These are phyloP conservation scores for Zaprionus obscuricornis DNA, from an alignment of 2,888 invertebrate species.

Conservation along the genomic window DNA sequence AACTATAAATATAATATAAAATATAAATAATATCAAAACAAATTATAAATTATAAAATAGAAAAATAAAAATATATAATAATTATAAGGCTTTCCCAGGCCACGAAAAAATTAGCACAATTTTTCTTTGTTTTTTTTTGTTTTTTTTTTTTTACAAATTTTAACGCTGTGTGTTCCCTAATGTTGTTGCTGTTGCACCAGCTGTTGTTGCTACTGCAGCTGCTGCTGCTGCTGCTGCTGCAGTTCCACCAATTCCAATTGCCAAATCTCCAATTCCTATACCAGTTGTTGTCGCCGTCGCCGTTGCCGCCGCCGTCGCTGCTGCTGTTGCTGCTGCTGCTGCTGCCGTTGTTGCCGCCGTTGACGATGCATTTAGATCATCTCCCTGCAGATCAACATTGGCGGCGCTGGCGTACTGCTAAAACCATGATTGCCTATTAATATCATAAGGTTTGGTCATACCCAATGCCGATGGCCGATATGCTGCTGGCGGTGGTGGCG, in stretches of 20 bases:
- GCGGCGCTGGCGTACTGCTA: slow-evolving; percentile 83
- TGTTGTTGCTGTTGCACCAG: slow-evolving; percentile 2
- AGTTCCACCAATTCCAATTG: not conserved
- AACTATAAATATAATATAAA: slow-evolving; percentile 11
- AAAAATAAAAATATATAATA: too few relatives aligned
- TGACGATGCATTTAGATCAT: slow-evolving; percentile 62
- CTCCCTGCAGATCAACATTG: slow-evolving; percentile 73
- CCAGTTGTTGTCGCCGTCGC: slow-evolving; percentile 14
- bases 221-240: slow-evolving; percentile 20
- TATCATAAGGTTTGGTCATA: slow-evolving; percentile 90
- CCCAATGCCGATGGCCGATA: slow-evolving; percentile 84
- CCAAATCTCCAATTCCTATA: too few relatives aligned
- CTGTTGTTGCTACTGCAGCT: slow-evolving; percentile 17
- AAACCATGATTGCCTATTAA: slow-evolving; percentile 89
- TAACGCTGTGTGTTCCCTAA: slow-evolving; percentile 31
- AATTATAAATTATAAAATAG: too few relatives aligned
- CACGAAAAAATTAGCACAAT: not conserved
- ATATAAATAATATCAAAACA: slow-evolving; percentile 28
- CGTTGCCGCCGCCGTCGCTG: slow-evolving; percentile 13
- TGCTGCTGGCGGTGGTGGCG: slow-evolving; percentile 87
- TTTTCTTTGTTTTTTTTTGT: not conserved
- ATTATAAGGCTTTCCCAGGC: too few relatives aligned
- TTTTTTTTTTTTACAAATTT: too few relatives aligned
- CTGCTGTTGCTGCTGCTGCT: slow-evolving; percentile 20
- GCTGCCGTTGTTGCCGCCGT: slow-evolving; percentile 44